Percentiles rank a stretch among this genome's conserved stretches.
Conservation (phyloP, 2,113 vertebrate species). For the human (Homo sapiens) region DNA sequence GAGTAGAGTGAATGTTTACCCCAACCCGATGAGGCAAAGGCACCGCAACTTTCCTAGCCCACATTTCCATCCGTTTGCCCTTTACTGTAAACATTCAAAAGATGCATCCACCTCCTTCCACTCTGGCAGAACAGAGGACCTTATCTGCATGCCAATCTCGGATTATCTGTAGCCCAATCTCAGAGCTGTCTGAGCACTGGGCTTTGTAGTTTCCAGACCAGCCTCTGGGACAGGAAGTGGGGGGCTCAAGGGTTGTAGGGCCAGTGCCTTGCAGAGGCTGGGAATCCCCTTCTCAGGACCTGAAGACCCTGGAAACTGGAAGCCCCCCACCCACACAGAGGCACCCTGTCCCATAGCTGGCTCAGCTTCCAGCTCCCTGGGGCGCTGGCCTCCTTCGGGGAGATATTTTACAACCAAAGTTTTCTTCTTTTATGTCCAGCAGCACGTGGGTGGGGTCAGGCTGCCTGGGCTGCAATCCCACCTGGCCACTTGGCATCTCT, state of each 20-base stretch:
- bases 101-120: rapidly evolving
- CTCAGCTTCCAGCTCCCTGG: not conserved
- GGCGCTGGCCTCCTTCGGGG: rapidly evolving
- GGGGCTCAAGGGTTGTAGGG: not conserved
- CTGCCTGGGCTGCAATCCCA: rapidly evolving
- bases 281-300: not conserved
- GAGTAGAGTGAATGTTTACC: not conserved
- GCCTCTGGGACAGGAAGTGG: not conserved
- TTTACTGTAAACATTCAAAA: not conserved
- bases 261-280: not conserved
- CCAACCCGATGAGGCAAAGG: not conserved
- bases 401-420: not conserved
- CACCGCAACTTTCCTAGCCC: not conserved
- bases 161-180: not conserved
- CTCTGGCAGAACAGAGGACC: not conserved
- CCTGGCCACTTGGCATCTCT: not conserved
- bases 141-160: slow-evolving; percentile 31
- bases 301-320: not conserved
- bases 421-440: not conserved
- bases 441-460: rapidly evolving
- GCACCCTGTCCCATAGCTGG: rapidly evolving
- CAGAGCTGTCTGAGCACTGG: no score
- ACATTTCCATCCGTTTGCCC: not conserved
- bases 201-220: not conserved
- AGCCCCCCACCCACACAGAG: not conserved